Conservation (phyloP, 2,888 invertebrate genomes). For the Hymenopus coronatus region DNA sequence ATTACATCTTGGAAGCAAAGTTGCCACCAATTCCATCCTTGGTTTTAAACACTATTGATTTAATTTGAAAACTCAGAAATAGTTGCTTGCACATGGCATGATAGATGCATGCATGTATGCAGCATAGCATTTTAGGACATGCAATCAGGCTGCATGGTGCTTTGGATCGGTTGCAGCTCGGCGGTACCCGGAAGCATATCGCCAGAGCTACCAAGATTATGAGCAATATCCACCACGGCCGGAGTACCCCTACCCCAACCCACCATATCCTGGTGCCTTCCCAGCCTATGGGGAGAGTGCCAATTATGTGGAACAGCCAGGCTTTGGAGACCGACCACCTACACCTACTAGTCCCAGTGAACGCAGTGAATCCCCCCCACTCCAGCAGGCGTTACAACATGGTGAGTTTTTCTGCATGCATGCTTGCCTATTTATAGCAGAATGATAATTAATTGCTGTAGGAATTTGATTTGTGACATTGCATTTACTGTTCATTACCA, state of each 20-base stretch:
- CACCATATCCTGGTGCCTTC: conserved; percentile 40
- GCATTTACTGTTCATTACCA: neutral
- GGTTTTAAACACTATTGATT: too few species aligned
- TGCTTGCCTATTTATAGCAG: neutral
- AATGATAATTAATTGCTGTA: neutral
- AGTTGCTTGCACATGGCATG: neutral
- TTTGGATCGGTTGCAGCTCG: conserved; percentile 34
- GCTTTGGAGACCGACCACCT: conserved; percentile 41
- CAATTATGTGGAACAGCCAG: conserved; percentile 38
- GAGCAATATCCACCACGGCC: conserved; percentile 55
- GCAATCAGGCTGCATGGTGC: conserved; percentile 3
- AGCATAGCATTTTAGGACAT: neutral
- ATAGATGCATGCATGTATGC: neutral
- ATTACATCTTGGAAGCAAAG: too few species aligned
- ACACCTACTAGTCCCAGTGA: conserved; percentile 57
- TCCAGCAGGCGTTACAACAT: conserved; percentile 45
- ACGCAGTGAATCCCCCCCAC: conserved; percentile 46
- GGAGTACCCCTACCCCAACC: conserved; percentile 50
- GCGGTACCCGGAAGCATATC: conserved; percentile 45
- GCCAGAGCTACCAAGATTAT: conserved; percentile 57
- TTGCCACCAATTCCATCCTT: too few species aligned
- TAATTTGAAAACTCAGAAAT: neutral
- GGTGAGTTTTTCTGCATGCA: conserved; percentile 39
- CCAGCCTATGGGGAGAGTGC: conserved; percentile 37
- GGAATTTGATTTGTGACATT: neutral